Evolutionary conservation across 2,113 vertebrate species (phyloP).

Genomic region (Conger conger): DNA sequence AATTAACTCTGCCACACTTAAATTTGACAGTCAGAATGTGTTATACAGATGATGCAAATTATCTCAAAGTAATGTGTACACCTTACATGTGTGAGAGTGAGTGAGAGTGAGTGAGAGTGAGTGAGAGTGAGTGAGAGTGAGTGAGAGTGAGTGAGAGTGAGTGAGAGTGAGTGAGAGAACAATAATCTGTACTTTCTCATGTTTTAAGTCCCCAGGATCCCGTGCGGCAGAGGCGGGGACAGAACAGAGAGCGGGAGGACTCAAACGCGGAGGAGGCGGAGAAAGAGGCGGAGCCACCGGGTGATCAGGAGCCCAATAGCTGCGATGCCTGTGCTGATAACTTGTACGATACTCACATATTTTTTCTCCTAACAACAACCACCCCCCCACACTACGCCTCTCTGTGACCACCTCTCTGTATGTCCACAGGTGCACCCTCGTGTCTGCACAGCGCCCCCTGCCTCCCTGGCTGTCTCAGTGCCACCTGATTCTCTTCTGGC

Average conservation of each 20-base stretch:
- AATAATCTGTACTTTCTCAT: not conserved
- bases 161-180: not conserved
- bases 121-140: too few relatives aligned
- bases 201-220: slow-evolving; percentile 44
- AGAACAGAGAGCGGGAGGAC: slow-evolving; percentile 37
- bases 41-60: too few relatives aligned
- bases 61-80: too few relatives aligned
- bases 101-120: too few relatives aligned
- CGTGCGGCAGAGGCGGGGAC: slow-evolving; percentile 45
- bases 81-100: too few relatives aligned
- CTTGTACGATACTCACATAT: slow-evolving; percentile 40
- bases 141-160: not conserved
- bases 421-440: slow-evolving; percentile 55
- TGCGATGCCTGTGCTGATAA: slow-evolving; percentile 18
- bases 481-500: slow-evolving; percentile 61
- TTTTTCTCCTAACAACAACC: too few relatives aligned
- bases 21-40: too few relatives aligned
- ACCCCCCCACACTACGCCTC: not conserved
- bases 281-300: slow-evolving; percentile 31
- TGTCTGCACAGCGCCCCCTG: slow-evolving; percentile 47
- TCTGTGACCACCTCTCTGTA: not conserved
- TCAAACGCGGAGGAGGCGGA: slow-evolving; percentile 23
- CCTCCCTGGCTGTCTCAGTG: slow-evolving; percentile 55
- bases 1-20: too few relatives aligned
- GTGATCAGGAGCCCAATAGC: slow-evolving; percentile 31